phyloP scores from a whole-genome alignment of 1,140 invertebrate species.

The Ceratitis capitata region DNA sequence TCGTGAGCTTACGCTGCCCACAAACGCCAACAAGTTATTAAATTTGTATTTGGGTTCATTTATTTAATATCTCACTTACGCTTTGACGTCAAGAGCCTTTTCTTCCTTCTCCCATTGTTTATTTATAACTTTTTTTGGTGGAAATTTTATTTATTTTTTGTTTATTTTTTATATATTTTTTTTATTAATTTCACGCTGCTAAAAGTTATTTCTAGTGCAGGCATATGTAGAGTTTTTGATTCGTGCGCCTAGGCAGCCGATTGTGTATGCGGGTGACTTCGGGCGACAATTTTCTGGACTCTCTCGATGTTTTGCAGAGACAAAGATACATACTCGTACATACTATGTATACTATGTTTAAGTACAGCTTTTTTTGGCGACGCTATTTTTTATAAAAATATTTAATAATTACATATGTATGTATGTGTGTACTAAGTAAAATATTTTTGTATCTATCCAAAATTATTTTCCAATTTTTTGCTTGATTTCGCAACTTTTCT shows the following conservation, averaged over 20 bases:
- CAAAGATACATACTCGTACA: too few relatives aligned
- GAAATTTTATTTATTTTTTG: neutral
- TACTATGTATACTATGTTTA: too few relatives aligned
- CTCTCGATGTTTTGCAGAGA: too few relatives aligned
- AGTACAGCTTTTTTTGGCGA: too few relatives aligned
- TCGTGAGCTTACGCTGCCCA: neutral
- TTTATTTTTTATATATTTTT: neutral
- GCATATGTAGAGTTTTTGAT: neutral
- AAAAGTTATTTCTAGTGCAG: neutral
- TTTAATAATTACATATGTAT: neutral
- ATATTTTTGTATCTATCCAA: neutral
- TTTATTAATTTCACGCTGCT: neutral
- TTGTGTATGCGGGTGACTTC: neutral
- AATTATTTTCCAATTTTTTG: neutral
- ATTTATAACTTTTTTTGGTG: neutral
- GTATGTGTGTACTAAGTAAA: neutral
- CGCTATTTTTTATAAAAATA: too few relatives aligned
- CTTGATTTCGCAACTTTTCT: neutral
- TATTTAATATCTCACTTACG: neutral
- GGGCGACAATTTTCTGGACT: neutral
- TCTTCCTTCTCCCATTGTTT: neutral
- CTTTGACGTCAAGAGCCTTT: constrained; percentile 6
- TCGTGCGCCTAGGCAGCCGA: neutral
- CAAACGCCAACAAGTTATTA: neutral
- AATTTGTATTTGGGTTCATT: constrained; percentile 1